These are phyloP conservation scores for Oikopleura vanhoeffeni DNA, from an alignment of 23 tunicate genomes.

Conservation along the genomic window DNA sequence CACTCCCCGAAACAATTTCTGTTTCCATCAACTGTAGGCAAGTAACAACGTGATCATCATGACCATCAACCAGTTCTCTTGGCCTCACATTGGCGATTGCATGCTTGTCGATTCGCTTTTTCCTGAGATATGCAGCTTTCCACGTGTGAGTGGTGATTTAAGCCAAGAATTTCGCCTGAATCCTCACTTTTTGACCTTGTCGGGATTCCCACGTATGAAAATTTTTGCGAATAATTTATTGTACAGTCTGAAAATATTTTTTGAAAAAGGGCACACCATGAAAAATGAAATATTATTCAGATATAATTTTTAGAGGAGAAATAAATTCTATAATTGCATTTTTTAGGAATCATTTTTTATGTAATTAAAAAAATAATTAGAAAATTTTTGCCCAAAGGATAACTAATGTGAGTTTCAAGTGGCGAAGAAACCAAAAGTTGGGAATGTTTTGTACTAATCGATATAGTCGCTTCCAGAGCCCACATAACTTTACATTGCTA, in stretches of 20 bases:
- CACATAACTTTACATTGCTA: too few relatives aligned
- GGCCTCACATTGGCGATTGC: neutral
- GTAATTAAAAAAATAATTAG: too few relatives aligned
- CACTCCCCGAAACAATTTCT: constrained; percentile 82
- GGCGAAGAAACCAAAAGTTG: too few relatives aligned
- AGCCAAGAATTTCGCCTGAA: neutral
- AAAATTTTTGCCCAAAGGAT: too few relatives aligned
- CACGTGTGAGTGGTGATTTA: constrained; percentile 30
- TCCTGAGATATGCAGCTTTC: constrained; percentile 66
- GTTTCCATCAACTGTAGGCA: constrained; percentile 81
- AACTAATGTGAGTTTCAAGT: too few relatives aligned
- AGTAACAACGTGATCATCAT: constrained; percentile 96
- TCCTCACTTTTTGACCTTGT: neutral
- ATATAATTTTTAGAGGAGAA: too few relatives aligned
- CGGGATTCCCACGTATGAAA: neutral
- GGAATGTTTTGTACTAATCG: too few relatives aligned
- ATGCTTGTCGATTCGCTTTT: constrained; percentile 27
- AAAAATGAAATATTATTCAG: neutral
- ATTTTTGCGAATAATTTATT: neutral
- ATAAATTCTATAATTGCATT: too few relatives aligned
- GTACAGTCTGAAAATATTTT: neutral
- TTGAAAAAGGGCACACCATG: too few relatives aligned
- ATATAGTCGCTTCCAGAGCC: too few relatives aligned
- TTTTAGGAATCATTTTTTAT: too few relatives aligned
- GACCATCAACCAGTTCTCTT: constrained; percentile 50